Evolutionary conservation across 2,888 invertebrate genomes (phyloP).

Genomic region (Callyntrura guangdongensis): DNA sequence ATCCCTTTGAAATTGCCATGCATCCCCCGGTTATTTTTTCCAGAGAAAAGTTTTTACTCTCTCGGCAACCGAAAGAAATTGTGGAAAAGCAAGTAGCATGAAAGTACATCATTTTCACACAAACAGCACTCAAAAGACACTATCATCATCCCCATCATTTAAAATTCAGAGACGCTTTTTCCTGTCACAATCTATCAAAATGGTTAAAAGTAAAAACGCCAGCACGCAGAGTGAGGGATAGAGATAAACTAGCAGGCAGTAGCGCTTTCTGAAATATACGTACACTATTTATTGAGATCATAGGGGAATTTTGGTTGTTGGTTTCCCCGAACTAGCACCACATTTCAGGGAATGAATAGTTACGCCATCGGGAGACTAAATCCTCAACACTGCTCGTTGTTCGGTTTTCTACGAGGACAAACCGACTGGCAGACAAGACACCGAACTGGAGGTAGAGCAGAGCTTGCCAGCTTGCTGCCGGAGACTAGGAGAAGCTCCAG

Average conservation of each 20-base stretch:
- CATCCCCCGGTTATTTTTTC: no score
- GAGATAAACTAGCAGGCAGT: not conserved
- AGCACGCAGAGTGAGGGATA: not conserved
- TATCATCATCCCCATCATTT: not conserved
- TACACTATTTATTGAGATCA: conserved; percentile 1
- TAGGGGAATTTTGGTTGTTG: conserved; percentile 40
- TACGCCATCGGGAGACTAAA: conserved; percentile 68
- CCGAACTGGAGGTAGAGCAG: not conserved
- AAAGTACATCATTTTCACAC: conserved; percentile 9
- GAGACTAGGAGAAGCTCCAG: not conserved
- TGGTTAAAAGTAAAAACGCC: conserved; percentile 8
- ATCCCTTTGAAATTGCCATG: no score
- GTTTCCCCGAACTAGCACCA: conserved; percentile 44
- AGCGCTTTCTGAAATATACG: not conserved
- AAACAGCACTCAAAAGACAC: not conserved
- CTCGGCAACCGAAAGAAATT: not conserved
- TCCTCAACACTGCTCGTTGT: conserved; percentile 30
- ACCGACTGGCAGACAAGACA: conserved; percentile 28
- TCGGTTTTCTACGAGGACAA: conserved; percentile 44
- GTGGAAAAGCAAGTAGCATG: not conserved
- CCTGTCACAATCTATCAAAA: conserved; percentile 43
- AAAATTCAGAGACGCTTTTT: conserved; percentile 21
- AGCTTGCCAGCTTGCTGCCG: conserved; percentile 25
- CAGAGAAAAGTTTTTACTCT: no score
- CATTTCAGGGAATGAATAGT: conserved; percentile 56